Percentiles rank a stretch among this genome's conserved stretches.
Conservation (phyloP, 2,888 invertebrate genomes). For the Notodonta ziczac region DNA sequence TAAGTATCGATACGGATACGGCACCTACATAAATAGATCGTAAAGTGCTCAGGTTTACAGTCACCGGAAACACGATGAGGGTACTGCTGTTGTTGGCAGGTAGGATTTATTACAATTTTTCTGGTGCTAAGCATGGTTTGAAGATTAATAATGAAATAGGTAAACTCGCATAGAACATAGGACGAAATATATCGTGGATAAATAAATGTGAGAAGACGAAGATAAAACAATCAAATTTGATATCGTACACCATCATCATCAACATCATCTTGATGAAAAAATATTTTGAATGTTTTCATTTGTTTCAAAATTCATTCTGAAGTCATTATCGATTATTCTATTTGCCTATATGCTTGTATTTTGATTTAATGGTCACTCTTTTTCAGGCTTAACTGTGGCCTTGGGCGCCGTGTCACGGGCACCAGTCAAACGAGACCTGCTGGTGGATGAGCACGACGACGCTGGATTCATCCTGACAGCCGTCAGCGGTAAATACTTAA, state of each 20-base stretch:
- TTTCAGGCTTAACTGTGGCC: slow-evolving; percentile 58
- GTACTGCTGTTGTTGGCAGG: slow-evolving; percentile 66
- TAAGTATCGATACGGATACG: slow-evolving; percentile 37
- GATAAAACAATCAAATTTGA: too few species aligned
- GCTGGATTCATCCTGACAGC: slow-evolving; percentile 52
- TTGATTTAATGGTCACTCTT: not conserved
- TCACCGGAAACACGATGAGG: slow-evolving; percentile 55
- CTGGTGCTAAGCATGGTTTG: not conserved
- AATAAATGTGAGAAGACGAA: too few species aligned
- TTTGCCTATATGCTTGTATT: too few species aligned
- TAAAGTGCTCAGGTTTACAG: slow-evolving; percentile 20
- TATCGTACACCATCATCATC: too few species aligned
- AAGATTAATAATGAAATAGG: too few species aligned
- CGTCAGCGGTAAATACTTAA: slow-evolving; percentile 40
- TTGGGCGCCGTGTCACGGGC: slow-evolving; percentile 59
- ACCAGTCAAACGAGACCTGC: slow-evolving; percentile 42
- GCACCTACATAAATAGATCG: slow-evolving; percentile 45
- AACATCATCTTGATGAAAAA: too few species aligned
- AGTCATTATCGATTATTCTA: too few species aligned
- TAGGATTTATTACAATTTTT: slow-evolving; percentile 30
- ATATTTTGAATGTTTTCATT: too few species aligned
- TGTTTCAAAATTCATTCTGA: too few species aligned
- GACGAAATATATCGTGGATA: too few species aligned
- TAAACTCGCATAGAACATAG: too few species aligned
- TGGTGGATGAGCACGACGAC: slow-evolving; percentile 52